Conservation (phyloP, 2,797 vertebrate genomes). For the Alcedo quadribrachys region DNA sequence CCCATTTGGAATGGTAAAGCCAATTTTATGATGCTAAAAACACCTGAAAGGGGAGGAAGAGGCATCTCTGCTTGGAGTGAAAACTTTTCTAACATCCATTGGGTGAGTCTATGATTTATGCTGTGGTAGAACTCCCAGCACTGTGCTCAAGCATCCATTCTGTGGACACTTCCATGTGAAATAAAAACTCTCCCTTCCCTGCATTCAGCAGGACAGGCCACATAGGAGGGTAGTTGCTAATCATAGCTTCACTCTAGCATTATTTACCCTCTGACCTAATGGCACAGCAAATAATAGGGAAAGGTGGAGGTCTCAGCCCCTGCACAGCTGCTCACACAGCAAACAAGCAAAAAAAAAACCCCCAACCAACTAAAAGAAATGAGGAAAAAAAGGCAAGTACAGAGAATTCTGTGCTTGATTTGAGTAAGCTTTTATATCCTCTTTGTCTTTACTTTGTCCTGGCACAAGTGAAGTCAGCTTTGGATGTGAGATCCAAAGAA, state of each 20-base stretch:
- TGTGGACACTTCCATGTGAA: neutral
- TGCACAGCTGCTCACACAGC: neutral
- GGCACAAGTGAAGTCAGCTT: neutral
- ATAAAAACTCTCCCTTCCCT: neutral
- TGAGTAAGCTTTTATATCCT: slow-evolving; percentile 2
- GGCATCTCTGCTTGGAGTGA: neutral
- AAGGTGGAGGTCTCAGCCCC: neutral
- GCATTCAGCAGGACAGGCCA: neutral
- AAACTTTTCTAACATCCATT: neutral
- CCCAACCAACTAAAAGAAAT: neutral
- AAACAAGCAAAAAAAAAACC: neutral
- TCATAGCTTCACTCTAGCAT: neutral
- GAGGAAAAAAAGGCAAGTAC: neutral
- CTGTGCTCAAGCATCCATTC: neutral
- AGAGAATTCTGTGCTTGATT: slow-evolving; percentile 2
- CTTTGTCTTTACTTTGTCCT: neutral
- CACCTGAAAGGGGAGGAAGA: neutral
- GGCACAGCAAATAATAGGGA: neutral
- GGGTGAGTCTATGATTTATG: neutral
- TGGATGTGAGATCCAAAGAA: neutral
- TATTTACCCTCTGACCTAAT: neutral
- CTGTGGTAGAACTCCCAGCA: neutral
- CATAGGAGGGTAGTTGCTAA: neutral
- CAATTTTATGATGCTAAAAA: neutral
- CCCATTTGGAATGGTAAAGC: neutral